Percentiles rank a stretch among this genome's conserved stretches.
These are phyloP conservation scores for Aspidapion aeneum DNA, from an alignment of 2,888 invertebrate species.

Conservation along the genomic window DNA sequence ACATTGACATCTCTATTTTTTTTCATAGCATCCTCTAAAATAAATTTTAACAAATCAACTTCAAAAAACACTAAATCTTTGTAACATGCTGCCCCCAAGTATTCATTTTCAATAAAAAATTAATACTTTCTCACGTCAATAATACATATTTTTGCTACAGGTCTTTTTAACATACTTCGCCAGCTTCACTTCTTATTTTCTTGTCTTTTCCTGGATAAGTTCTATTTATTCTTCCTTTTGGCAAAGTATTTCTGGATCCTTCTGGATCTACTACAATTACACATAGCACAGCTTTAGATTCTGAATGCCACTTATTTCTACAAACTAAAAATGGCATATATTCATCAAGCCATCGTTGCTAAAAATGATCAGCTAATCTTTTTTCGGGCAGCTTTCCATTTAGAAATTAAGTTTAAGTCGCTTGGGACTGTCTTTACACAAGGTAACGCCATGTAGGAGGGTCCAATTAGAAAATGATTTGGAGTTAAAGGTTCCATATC, in stretches of 20 bases:
- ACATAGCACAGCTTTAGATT: not conserved
- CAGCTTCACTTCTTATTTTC: not conserved
- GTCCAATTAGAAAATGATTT: constrained; percentile 3
- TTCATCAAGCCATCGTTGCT: not conserved
- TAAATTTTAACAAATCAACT: too few species aligned
- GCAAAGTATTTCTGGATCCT: not conserved
- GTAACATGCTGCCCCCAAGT: too few species aligned
- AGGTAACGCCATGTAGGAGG: not conserved
- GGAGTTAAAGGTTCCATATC: constrained; percentile 1
- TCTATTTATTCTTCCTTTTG: not conserved
- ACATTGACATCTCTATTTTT: too few species aligned
- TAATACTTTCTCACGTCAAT: too few species aligned
- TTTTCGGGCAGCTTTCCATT: too few species aligned
- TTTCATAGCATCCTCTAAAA: too few species aligned
- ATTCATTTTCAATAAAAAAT: too few species aligned
- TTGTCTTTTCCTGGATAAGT: not conserved
- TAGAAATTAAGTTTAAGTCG: not conserved
- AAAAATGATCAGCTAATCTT: too few species aligned
- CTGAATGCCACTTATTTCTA: not conserved
- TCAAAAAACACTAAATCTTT: too few species aligned
- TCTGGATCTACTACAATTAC: too few species aligned
- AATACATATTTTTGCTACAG: too few species aligned
- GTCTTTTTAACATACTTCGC: too few species aligned
- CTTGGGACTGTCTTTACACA: not conserved
- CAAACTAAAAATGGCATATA: not conserved